These are phyloP conservation scores for Sternotherus odoratus DNA, from an alignment of 2,797 vertebrate genomes.

Conservation along the genomic window DNA sequence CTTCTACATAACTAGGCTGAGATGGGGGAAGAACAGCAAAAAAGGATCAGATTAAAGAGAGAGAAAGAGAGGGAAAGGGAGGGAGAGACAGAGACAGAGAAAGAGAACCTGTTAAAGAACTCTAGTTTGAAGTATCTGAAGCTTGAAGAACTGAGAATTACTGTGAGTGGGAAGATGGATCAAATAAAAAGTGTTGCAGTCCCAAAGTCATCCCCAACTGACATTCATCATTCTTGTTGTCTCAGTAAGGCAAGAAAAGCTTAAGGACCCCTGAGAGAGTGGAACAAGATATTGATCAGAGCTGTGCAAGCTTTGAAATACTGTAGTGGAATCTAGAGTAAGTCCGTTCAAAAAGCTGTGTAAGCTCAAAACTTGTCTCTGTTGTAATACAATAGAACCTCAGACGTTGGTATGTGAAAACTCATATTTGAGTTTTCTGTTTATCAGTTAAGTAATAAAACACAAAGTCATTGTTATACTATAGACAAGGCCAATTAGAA, in stretches of 20 bases:
- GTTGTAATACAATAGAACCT: not conserved
- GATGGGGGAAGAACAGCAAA: not conserved
- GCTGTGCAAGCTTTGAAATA: constrained; percentile 9
- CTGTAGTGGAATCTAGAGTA: not conserved
- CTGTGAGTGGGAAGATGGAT: constrained; percentile 16
- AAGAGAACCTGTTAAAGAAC: not conserved
- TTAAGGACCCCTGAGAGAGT: not conserved
- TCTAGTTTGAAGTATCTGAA: not conserved
- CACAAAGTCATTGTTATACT: not conserved
- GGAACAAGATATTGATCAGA: constrained; percentile 60
- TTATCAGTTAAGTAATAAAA: not conserved
- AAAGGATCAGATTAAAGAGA: not conserved
- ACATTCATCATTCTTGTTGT: constrained; percentile 57
- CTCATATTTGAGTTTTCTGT: not conserved
- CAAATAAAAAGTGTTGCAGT: not conserved
- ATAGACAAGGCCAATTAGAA: not conserved
- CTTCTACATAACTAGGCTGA: not conserved
- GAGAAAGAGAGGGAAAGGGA: not conserved
- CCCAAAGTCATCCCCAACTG: not conserved
- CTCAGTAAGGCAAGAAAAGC: constrained; percentile 17
- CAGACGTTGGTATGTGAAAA: not conserved
- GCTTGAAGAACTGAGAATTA: not conserved
- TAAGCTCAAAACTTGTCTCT: constrained; percentile 31
- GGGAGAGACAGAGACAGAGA: not conserved
- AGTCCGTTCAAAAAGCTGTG: constrained; percentile 35